These are phyloP conservation scores for Sanderia malayensis DNA, from an alignment of 30 jellyfish, hydroid and myxozoan species.

Conservation along the genomic window DNA sequence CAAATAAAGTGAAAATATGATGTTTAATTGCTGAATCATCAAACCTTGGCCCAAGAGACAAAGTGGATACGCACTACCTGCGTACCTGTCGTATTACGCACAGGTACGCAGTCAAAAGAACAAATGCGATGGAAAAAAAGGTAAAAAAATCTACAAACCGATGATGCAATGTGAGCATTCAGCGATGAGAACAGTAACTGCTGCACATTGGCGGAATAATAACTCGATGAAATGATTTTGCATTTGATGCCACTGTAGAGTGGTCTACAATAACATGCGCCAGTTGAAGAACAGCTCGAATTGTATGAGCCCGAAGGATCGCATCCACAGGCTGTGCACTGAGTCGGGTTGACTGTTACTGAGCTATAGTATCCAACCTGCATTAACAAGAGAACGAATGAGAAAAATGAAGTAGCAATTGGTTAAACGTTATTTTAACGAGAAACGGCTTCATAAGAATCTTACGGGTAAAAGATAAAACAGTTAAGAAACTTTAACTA, in stretches of 20 bases:
- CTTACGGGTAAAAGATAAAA: no score
- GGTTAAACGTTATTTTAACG: no score
- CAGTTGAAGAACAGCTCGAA: conserved; percentile 69
- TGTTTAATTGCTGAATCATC: no score
- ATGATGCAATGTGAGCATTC: conserved; percentile 58
- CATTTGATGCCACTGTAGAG: conserved; percentile 61
- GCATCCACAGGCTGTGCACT: conserved; percentile 71
- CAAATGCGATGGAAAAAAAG: no score
- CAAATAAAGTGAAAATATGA: no score
- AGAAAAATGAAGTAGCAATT: background rate
- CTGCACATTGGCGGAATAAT: conserved; percentile 72
- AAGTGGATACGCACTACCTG: no score
- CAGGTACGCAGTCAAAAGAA: no score
- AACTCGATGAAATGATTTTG: conserved; percentile 39
- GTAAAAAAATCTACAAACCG: conserved; percentile 31
- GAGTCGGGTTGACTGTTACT: conserved; percentile 49
- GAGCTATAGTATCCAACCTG: conserved; percentile 62
- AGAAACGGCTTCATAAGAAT: no score
- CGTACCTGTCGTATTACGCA: no score
- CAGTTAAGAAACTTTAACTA: no score
- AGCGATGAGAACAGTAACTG: conserved; percentile 62
- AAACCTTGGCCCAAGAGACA: no score
- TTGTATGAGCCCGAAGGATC: conserved; percentile 83
- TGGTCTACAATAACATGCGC: conserved; percentile 69
- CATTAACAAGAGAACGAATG: background rate